A percentile compares a stretch with the other conserved stretches of the same genome.
phyloP scores from a whole-genome alignment of 2,797 vertebrate species.

The Chloroceryle inda region DNA sequence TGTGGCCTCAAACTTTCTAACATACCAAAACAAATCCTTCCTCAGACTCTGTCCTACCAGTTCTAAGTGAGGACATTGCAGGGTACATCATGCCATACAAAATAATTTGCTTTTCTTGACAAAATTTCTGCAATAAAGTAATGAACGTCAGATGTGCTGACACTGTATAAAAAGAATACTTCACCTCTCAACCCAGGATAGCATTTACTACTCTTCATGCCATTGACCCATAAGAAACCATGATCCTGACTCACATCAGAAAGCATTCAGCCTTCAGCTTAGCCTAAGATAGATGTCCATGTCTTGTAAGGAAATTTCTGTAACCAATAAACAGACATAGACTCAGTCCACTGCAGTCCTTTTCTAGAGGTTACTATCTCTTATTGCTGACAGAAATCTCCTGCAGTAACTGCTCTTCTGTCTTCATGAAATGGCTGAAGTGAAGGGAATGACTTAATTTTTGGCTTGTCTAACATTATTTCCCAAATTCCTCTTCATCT shows the following conservation, averaged over 20 bases:
- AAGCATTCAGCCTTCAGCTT: not conserved
- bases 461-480: not conserved
- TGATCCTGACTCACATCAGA: not conserved
- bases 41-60: not conserved
- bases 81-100: not conserved
- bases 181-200: not conserved
- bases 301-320: not conserved
- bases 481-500: not conserved
- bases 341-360: not conserved
- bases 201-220: not conserved
- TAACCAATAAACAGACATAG: not conserved
- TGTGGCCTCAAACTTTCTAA: not conserved
- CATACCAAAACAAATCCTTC: not conserved
- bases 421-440: not conserved
- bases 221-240: not conserved
- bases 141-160: not conserved
- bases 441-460: not conserved
- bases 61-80: not conserved
- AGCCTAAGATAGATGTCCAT: not conserved
- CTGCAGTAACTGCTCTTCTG: not conserved
- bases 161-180: not conserved
- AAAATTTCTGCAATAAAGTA: conserved; percentile 10
- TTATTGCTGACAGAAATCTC: not conserved
- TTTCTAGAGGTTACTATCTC: not conserved
- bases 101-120: not conserved